Percentiles rank a stretch among this genome's conserved stretches.
Evolutionary conservation across 1,140 invertebrate species (phyloP).

Genomic region (Belonocnema kinseyi): DNA sequence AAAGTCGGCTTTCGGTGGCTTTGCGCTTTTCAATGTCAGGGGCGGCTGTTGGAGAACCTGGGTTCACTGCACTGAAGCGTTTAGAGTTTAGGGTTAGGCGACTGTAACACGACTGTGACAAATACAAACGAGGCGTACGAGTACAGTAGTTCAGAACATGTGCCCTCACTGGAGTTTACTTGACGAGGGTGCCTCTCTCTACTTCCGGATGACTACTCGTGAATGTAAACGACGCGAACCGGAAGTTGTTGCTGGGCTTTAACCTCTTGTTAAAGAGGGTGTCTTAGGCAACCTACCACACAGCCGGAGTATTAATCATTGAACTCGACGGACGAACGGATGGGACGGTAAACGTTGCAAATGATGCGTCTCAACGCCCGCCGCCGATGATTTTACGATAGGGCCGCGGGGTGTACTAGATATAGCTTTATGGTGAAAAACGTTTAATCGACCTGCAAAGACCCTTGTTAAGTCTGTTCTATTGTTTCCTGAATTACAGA

Average conservation of each 20-base stretch:
- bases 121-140: not conserved
- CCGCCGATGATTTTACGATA: not conserved
- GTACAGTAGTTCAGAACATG: no score
- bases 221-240: conserved; percentile 31
- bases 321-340: not conserved
- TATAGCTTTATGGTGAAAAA: no score
- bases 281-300: conserved; percentile 8
- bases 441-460: no score
- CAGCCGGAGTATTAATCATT: conserved; percentile 37
- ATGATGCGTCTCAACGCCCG: not conserved
- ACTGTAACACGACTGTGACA: not conserved
- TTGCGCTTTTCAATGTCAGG: conserved; percentile 4
- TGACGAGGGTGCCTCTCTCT: conserved; percentile 21
- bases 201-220: conserved; percentile 25
- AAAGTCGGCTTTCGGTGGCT: not conserved
- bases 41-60: not conserved
- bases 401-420: not conserved
- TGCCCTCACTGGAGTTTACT: not conserved
- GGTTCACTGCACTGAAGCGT: not conserved
- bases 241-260: conserved; percentile 39
- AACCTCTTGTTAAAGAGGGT: conserved; percentile 39
- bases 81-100: not conserved
- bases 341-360: conserved; percentile 4
- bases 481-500: no score
- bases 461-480: no score